Conservation (phyloP, 2,113 vertebrate species). For the Oxygymnocypris stewartii region DNA sequence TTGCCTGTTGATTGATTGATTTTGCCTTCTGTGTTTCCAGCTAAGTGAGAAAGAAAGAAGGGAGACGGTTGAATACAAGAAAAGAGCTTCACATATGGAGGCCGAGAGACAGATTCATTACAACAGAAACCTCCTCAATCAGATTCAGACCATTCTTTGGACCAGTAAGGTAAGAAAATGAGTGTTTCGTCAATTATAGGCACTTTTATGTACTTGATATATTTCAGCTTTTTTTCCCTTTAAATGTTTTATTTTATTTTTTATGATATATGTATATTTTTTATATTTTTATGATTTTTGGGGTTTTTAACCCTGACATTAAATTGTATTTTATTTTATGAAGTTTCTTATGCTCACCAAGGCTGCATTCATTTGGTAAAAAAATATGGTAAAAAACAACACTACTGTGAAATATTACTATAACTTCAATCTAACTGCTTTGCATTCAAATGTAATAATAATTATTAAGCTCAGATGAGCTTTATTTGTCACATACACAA, state of each 20-base stretch:
- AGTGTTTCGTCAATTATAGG: neutral
- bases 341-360: neutral
- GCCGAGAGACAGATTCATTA: slow-evolving; percentile 68
- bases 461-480: too few relatives aligned
- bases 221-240: neutral
- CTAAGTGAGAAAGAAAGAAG: slow-evolving; percentile 80
- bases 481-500: too few relatives aligned
- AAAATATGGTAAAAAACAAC: neutral
- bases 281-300: too few relatives aligned
- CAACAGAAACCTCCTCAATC: slow-evolving; percentile 75
- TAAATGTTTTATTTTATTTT: neutral
- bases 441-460: neutral
- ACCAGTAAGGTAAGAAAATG: slow-evolving; percentile 56
- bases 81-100: slow-evolving; percentile 80
- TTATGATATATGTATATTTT: neutral
- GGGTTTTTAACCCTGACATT: neutral
- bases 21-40: slow-evolving; percentile 65
- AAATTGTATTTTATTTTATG: neutral
- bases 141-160: slow-evolving; percentile 80
- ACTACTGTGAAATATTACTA: neutral
- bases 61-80: slow-evolving; percentile 81
- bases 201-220: neutral
- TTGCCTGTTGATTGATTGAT: neutral
- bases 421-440: too few relatives aligned
- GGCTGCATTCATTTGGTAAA: neutral